These are phyloP conservation scores for Clarias pachynema DNA, from an alignment of 2,797 vertebrate genomes.

Conservation along the genomic window DNA sequence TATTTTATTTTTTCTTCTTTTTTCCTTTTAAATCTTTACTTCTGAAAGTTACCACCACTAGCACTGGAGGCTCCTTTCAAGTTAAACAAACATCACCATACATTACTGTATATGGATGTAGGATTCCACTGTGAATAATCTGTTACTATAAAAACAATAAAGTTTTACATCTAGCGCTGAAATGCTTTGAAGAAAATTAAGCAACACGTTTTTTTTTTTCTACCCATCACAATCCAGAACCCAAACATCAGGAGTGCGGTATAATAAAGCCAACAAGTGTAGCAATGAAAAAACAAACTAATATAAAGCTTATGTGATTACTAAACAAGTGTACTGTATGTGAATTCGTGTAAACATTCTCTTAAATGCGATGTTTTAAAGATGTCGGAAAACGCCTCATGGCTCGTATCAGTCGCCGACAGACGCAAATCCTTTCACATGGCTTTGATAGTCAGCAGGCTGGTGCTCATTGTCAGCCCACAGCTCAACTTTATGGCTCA, in stretches of 20 bases:
- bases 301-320: background rate
- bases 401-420: background rate
- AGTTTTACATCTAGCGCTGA: background rate
- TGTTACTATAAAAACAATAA: background rate
- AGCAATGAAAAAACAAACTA: background rate
- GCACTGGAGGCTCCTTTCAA: background rate
- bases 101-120: background rate
- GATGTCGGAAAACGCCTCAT: background rate
- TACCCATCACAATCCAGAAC: background rate
- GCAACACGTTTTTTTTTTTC: background rate
- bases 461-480: slow-evolving; percentile 27
- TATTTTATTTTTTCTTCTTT: too few relatives aligned
- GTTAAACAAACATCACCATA: background rate
- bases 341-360: background rate
- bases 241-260: background rate
- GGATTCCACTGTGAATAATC: background rate
- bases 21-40: background rate
- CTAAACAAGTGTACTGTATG: background rate
- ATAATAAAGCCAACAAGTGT: background rate
- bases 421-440: slow-evolving; percentile 1
- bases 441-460: slow-evolving; percentile 31
- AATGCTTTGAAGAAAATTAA: background rate
- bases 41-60: background rate
- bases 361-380: background rate
- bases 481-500: slow-evolving; percentile 44